Base-by-base conservation (phyloP, 2,797 vertebrate species). In the Halcyon leucocephala region DNA sequence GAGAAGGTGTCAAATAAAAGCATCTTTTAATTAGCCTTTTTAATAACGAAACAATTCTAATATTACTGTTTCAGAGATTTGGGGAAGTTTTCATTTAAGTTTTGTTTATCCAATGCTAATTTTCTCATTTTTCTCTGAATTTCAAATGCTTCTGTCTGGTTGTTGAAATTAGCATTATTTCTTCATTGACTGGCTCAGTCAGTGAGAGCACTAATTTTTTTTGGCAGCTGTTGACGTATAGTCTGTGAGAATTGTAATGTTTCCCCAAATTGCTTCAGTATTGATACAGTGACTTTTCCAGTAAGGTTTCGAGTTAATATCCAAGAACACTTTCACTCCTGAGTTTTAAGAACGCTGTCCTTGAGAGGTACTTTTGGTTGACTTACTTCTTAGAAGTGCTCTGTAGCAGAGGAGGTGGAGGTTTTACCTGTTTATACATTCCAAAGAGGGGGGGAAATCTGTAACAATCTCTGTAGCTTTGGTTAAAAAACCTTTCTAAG, bases 41-140 rank as follows among this genome's bases (percentile, higher is more conserved):
- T 21, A 42, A 10, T 24, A 86, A 7, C 55, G 31, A 72, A 88
- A 20, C 21, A 51, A 2, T 74, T 79, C 6, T 42, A 54, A 13
- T 74, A 70, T 37, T 66, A 35, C 9, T 84, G 25, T 49, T 64
- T 7, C 69, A 46, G 14, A 57, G 37, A 6, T 42, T 90, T 81
- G 69, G n/a, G 20, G 52, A 90, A 71, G 6, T 33, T 93, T 86
- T 49, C 64, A 31, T 86, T 28, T 44, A 22, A 35, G 9, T 57
- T 81, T 52, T 52, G 10, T 65, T 82, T 77, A 29, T 66, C 33
- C 28, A 69, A 0, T 64, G 46, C 15, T 82, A 3, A 20, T 92
- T 92, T 92, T 42, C 9, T 61, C 22, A 15, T 78, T 88, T 96
- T 79, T 72, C 44, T 92, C 46, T 67, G 10, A 64, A n/a, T 95